phyloP scores from a whole-genome alignment of 1,140 invertebrate genomes.

The Euschistus heros region DNA sequence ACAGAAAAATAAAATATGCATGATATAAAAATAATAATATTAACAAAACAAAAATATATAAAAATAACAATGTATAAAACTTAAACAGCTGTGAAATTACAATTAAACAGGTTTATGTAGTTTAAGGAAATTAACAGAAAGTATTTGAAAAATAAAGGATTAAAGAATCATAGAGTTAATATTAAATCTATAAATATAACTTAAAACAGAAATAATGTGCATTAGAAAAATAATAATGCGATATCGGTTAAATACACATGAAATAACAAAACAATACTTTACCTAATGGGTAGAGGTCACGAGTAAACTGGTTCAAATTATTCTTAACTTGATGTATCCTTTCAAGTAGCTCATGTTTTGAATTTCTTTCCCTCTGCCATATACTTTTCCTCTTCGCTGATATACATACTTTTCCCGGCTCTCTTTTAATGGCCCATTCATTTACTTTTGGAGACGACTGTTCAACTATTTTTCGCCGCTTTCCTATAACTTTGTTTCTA shows the following conservation, averaged over 20 bases:
- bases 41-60: no score
- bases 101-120: no score
- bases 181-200: no score
- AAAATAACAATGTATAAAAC: no score
- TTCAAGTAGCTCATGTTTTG: constrained; percentile 32
- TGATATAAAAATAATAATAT: no score
- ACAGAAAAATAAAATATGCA: no score
- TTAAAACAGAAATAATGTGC: no score
- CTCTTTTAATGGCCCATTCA: constrained; percentile 19
- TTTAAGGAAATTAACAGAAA: no score
- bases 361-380: constrained; percentile 30
- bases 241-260: background rate
- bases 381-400: constrained; percentile 29
- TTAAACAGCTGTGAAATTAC: no score
- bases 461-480: constrained; percentile 34
- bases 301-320: constrained; percentile 32
- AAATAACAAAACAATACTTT: constrained; percentile 23
- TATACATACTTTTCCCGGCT: constrained; percentile 27
- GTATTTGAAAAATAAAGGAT: no score
- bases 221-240: no score
- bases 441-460: background rate
- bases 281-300: constrained; percentile 38
- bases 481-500: constrained; percentile 41
- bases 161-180: no score
- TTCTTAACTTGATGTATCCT: constrained; percentile 30